phyloP scores from a whole-genome alignment of 2,797 vertebrate species.

The Ctenopoma kingsleyae region DNA sequence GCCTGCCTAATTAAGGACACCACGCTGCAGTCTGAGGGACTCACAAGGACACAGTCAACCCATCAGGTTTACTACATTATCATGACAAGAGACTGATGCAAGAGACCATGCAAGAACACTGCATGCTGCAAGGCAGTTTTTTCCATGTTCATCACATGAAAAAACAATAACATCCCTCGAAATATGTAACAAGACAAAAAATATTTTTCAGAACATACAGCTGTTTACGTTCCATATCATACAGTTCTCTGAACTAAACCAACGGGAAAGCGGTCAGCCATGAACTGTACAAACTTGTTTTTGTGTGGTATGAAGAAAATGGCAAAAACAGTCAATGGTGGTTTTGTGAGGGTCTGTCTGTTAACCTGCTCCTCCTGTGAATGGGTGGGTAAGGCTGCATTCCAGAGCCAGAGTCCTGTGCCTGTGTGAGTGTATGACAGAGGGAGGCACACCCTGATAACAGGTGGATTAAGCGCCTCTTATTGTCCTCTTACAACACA shows the following conservation, averaged over 20 bases:
- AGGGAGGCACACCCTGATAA: slow-evolving; percentile 72
- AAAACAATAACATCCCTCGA: neutral
- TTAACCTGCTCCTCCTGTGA: slow-evolving; percentile 61
- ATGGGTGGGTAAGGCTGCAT: slow-evolving; percentile 70
- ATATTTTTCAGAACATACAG: neutral
- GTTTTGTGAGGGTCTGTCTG: slow-evolving; percentile 65
- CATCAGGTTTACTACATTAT: neutral
- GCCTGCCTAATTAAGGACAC: slow-evolving; percentile 85
- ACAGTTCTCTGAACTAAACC: slow-evolving; percentile 16
- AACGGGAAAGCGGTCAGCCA: slow-evolving; percentile 20
- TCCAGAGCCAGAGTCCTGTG: slow-evolving; percentile 62
- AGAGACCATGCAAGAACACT: neutral
- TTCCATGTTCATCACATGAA: neutral
- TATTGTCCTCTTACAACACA: slow-evolving; percentile 62
- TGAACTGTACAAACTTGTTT: slow-evolving; percentile 61
- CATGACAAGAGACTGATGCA: neutral
- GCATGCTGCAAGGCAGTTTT: neutral
- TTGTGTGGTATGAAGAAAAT: slow-evolving; percentile 53
- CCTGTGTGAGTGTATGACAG: slow-evolving; percentile 61
- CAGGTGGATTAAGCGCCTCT: slow-evolving; percentile 80
- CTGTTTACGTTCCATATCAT: neutral
- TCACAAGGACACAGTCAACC: slow-evolving; percentile 36
- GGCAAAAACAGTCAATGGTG: slow-evolving; percentile 40
- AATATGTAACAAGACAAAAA: slow-evolving; percentile 8
- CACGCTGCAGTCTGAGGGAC: slow-evolving; percentile 45